Conservation (phyloP, 2,888 invertebrate species). For the Tolmerus cingulatus region DNA sequence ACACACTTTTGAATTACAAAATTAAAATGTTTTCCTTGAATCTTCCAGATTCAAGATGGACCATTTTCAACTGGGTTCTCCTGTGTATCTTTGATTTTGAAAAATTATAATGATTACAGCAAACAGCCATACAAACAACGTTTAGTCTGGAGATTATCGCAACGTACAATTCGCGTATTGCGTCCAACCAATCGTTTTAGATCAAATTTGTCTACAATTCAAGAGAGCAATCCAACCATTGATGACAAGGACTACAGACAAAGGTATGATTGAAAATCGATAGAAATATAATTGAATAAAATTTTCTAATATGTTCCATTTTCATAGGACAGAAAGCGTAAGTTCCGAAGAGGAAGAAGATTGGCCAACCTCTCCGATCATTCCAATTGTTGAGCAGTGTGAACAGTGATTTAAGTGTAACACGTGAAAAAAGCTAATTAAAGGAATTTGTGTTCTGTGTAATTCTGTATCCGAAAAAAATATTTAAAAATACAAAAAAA, state of each 20-base stretch:
- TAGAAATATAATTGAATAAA: background rate
- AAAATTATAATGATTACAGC: slow-evolving; percentile 76
- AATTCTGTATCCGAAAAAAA: background rate
- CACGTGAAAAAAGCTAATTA: slow-evolving; percentile 6
- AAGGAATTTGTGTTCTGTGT: background rate
- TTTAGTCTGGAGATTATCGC: slow-evolving; percentile 79
- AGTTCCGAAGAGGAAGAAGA: slow-evolving; percentile 68
- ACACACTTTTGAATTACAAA: background rate
- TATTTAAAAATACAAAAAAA: background rate
- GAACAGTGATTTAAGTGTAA: slow-evolving; percentile 11
- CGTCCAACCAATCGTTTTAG: slow-evolving; percentile 79
- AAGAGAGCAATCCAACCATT: slow-evolving; percentile 68
- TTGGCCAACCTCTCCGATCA: slow-evolving; percentile 71
- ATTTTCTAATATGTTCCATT: slow-evolving; percentile 41
- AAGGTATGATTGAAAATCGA: slow-evolving; percentile 55
- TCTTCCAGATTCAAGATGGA: slow-evolving; percentile 71
- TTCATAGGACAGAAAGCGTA: slow-evolving; percentile 69
- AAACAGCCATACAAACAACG: slow-evolving; percentile 75
- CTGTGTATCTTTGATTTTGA: slow-evolving; percentile 71
- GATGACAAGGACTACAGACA: slow-evolving; percentile 61
- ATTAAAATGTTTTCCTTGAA: slow-evolving; percentile 44
- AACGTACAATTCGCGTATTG: slow-evolving; percentile 73
- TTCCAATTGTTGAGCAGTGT: slow-evolving; percentile 67
- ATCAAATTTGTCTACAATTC: slow-evolving; percentile 76
- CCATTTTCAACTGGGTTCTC: slow-evolving; percentile 71